These are phyloP conservation scores for Augiades crinisus DNA, from an alignment of 2,888 invertebrate species.

Conservation along the genomic window DNA sequence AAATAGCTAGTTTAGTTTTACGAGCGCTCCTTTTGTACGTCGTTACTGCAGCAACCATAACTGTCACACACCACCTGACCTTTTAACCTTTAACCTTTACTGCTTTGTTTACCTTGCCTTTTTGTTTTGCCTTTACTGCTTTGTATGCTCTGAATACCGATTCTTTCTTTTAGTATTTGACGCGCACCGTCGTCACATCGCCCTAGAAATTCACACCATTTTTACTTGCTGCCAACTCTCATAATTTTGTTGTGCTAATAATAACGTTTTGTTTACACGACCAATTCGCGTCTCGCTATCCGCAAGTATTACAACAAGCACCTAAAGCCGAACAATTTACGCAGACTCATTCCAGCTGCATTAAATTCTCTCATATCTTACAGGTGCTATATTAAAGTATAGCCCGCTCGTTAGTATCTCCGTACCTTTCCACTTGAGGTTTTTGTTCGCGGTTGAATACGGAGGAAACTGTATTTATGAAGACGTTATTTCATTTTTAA, in stretches of 20 bases:
- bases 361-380: conserved; percentile 28
- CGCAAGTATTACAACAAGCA: not conserved
- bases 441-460: not conserved
- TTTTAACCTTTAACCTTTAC: conserved; percentile 17
- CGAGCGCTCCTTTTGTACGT: conserved; percentile 7
- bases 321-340: conserved; percentile 28
- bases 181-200: not conserved
- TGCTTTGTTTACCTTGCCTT: conserved; percentile 19
- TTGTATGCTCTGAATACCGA: conserved; percentile 8
- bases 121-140: no score
- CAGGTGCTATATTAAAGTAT: not conserved
- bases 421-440: conserved; percentile 3
- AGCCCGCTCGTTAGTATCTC: conserved; percentile 2
- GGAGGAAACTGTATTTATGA: not conserved
- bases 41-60: conserved; percentile 10
- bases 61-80: conserved; percentile 11
- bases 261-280: not conserved
- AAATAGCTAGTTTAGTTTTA: conserved; percentile 20
- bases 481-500: not conserved
- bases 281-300: not conserved
- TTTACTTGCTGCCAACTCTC: conserved; percentile 9
- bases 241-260: no score
- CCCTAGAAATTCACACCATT: not conserved
- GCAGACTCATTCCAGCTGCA: conserved; percentile 33
- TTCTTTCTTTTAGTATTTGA: conserved; percentile 19